Percentiles rank a stretch among this genome's conserved stretches.
Evolutionary conservation across 1,140 invertebrate species (phyloP).

Genomic region (Myzus persicae): DNA sequence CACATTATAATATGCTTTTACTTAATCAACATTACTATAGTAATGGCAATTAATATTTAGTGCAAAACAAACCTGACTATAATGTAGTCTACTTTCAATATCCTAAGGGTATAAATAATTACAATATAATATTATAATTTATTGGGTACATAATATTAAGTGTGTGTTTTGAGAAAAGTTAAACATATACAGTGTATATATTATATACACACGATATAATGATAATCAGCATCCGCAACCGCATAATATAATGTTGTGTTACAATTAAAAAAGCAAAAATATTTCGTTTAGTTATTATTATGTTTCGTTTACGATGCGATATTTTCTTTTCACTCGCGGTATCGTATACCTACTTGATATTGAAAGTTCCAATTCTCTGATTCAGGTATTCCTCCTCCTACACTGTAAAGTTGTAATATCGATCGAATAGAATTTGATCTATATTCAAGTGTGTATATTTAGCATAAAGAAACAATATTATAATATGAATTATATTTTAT

Average conservation of each 20-base stretch:
- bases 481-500: no score
- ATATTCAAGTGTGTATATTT: background rate
- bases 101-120: background rate
- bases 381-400: background rate
- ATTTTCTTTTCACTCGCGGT: background rate
- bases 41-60: background rate
- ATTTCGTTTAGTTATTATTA: background rate
- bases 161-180: background rate
- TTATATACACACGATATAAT: background rate
- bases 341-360: background rate
- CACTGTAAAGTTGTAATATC: background rate
- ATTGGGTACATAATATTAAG: background rate
- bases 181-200: background rate
- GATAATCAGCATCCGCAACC: background rate
- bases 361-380: background rate
- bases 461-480: no score
- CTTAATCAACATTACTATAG: background rate
- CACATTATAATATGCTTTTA: background rate
- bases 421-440: background rate
- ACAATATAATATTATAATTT: constrained; percentile 13
- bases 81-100: background rate
- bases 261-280: background rate
- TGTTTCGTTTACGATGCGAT: background rate
- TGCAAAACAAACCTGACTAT: background rate
- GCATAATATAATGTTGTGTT: background rate